phyloP scores from a whole-genome alignment of 2,113 vertebrate genomes.

The Amia ocellicauda region DNA sequence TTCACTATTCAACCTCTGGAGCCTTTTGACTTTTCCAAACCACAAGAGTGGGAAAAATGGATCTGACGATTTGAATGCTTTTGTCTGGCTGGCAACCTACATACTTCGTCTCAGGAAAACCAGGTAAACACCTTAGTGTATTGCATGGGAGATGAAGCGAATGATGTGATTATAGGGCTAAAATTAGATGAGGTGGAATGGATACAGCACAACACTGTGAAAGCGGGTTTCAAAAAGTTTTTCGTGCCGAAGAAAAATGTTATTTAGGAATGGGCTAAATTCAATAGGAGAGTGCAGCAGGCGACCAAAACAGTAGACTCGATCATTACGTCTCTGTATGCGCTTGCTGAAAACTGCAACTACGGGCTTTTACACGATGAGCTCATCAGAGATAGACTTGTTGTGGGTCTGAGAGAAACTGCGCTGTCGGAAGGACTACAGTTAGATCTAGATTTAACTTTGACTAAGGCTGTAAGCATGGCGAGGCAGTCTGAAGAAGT shows the following conservation, averaged over 20 bases:
- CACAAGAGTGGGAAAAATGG: conserved; percentile 21
- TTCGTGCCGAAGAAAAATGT: conserved; percentile 25
- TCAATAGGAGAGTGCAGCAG: conserved; percentile 21
- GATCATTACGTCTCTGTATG: too few relatives aligned
- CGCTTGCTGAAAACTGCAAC: conserved; percentile 27
- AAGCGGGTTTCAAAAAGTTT: neutral
- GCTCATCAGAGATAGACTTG: conserved; percentile 19
- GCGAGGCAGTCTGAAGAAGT: neutral
- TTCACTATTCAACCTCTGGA: conserved; percentile 15
- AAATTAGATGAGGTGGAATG: neutral
- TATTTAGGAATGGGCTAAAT: conserved; percentile 10
- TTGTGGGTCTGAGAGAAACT: conserved; percentile 16
- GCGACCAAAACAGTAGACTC: neutral
- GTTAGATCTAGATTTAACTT: neutral
- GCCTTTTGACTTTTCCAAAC: conserved; percentile 19
- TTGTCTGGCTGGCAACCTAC: conserved; percentile 3
- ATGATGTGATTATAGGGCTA: too few relatives aligned
- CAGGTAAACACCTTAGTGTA: too few relatives aligned
- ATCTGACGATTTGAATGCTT: conserved; percentile 12
- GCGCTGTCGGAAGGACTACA: conserved; percentile 10
- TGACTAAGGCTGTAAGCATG: neutral
- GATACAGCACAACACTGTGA: neutral
- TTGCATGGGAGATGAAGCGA: too few relatives aligned
- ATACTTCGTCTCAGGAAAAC: neutral
- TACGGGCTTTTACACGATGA: conserved; percentile 17